Conservation (phyloP, 2,113 vertebrate genomes). For the Pholis gunnellus region DNA sequence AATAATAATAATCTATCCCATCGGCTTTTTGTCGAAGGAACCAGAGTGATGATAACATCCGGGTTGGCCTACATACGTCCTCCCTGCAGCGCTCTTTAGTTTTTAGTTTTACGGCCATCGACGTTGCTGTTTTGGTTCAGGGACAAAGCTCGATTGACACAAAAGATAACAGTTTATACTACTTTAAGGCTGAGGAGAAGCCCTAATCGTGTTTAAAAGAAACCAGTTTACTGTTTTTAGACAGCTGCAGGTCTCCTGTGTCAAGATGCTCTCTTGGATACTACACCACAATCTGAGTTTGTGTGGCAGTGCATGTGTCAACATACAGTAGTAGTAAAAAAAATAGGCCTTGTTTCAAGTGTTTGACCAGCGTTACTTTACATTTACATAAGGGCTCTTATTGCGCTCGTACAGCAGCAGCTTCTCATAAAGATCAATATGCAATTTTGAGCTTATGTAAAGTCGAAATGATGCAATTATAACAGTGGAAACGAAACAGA, state of each 20-base stretch:
- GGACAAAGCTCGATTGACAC: background rate
- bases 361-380: background rate
- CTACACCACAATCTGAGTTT: background rate
- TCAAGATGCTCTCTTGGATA: background rate
- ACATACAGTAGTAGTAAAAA: background rate
- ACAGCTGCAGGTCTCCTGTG: background rate
- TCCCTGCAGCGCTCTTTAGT: too few relatives aligned
- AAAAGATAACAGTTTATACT: background rate
- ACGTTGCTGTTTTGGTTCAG: background rate
- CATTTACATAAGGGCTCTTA: background rate
- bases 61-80: too few relatives aligned
- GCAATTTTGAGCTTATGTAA: conserved; percentile 30
- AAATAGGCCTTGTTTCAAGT: background rate
- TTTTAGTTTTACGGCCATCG: background rate
- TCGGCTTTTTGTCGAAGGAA: background rate
- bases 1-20: background rate
- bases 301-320: background rate
- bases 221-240: background rate
- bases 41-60: too few relatives aligned
- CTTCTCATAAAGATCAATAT: conserved; percentile 31
- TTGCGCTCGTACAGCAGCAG: background rate
- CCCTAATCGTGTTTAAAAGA: background rate
- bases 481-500: conserved; percentile 35
- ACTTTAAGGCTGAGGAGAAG: background rate
- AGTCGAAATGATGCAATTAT: conserved; percentile 34